Evolutionary conservation across 2,888 invertebrate species (phyloP).

Genomic region (Platycnemis pennipes): DNA sequence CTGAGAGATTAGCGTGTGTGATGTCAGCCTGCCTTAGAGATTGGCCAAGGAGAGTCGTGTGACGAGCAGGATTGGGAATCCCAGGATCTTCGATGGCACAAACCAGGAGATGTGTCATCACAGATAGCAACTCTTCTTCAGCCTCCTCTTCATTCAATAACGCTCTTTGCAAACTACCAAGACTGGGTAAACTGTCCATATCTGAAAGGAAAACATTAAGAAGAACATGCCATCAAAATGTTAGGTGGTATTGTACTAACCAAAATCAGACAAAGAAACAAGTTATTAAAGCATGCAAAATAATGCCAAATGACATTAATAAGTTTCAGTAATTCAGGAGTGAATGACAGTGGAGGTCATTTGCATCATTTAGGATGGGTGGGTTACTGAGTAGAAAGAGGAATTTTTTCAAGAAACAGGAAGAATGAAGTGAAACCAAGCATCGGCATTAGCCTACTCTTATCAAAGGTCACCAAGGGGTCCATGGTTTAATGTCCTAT

Average conservation of each 20-base stretch:
- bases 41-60: slow-evolving; percentile 94
- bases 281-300: not conserved
- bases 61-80: slow-evolving; percentile 93
- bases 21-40: slow-evolving; percentile 94
- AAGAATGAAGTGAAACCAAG: too few species aligned
- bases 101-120: slow-evolving; percentile 93
- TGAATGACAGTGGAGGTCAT: too few species aligned
- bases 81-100: slow-evolving; percentile 97
- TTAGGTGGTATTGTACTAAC: too few species aligned
- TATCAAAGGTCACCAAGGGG: too few species aligned
- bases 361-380: too few species aligned
- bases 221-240: not conserved
- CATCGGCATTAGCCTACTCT: too few species aligned
- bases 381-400: too few species aligned
- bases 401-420: too few species aligned
- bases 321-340: not conserved
- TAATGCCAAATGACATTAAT: not conserved
- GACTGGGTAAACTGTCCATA: slow-evolving; percentile 91
- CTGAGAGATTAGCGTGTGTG: slow-evolving; percentile 94
- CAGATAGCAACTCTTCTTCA: slow-evolving; percentile 91
- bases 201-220: slow-evolving; percentile 80
- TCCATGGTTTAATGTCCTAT: too few species aligned
- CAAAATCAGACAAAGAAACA: not conserved
- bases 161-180: slow-evolving; percentile 93
- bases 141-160: slow-evolving; percentile 90